Percentiles rank a stretch among this genome's conserved stretches.
Evolutionary conservation across 2,888 invertebrate genomes (phyloP).

Genomic region (Panorpa germanica): DNA sequence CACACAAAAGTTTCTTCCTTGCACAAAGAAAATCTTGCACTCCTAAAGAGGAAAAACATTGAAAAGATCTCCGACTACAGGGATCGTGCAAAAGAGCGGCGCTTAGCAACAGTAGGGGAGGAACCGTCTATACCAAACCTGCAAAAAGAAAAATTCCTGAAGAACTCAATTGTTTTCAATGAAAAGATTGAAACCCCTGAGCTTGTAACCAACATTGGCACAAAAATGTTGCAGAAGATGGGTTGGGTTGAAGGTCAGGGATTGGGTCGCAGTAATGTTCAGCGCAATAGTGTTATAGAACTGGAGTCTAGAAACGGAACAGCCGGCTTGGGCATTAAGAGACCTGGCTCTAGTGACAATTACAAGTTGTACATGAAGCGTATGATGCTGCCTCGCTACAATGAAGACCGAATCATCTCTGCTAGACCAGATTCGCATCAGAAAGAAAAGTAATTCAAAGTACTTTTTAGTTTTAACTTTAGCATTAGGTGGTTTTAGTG

Average conservation of each 20-base stretch:
- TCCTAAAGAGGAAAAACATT: constrained; percentile 21
- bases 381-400: constrained; percentile 26
- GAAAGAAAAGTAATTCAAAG: no score
- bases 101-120: constrained; percentile 81
- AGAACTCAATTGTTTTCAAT: no score
- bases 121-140: constrained; percentile 58
- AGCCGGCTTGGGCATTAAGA: constrained; percentile 73
- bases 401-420: no score
- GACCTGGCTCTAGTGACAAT: constrained; percentile 20
- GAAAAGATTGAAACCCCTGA: no score
- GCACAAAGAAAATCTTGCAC: constrained; percentile 81
- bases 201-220: constrained; percentile 72
- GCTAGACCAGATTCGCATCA: no score
- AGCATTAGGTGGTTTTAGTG: no score
- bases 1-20: constrained; percentile 88
- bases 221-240: constrained; percentile 92
- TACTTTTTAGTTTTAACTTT: no score
- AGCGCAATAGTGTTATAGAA: constrained; percentile 83
- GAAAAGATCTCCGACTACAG: constrained; percentile 39
- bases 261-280: constrained; percentile 83
- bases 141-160: constrained; percentile 52
- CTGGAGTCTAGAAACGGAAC: constrained; percentile 38
- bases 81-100: constrained; percentile 88
- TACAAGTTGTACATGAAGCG: constrained; percentile 25
- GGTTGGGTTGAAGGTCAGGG: constrained; percentile 98